phyloP scores from a whole-genome alignment of 2,888 invertebrate genomes.

The Polymixis flavicincta region DNA sequence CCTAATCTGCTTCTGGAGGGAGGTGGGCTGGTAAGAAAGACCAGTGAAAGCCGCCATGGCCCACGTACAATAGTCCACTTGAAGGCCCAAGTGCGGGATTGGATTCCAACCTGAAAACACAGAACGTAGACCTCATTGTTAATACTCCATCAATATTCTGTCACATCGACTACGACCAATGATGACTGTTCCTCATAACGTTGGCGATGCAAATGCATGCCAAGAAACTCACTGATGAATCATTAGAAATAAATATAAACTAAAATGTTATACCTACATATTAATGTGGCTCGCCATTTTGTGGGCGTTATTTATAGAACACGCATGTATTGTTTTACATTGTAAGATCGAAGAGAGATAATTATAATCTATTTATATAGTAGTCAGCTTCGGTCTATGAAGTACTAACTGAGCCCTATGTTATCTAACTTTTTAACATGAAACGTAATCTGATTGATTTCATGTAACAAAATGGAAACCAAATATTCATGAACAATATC shows the following conservation, averaged over 20 bases:
- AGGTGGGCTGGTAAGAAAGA: background rate
- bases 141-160: slow-evolving; percentile 1
- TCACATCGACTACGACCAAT: slow-evolving; percentile 6
- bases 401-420: background rate
- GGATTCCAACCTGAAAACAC: background rate
- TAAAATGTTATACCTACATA: slow-evolving; percentile 43
- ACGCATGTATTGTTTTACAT: slow-evolving; percentile 53
- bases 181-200: slow-evolving; percentile 45
- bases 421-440: no score
- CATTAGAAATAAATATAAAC: slow-evolving; percentile 55
- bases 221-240: slow-evolving; percentile 52
- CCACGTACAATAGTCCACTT: background rate
- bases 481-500: background rate
- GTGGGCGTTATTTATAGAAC: slow-evolving; percentile 45
- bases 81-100: no score
- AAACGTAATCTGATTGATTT: background rate
- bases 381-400: background rate
- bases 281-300: slow-evolving; percentile 35
- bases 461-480: background rate
- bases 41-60: no score
- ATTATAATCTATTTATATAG: background rate
- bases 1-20: background rate
- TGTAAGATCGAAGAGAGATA: background rate
- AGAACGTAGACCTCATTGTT: background rate
- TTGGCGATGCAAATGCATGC: slow-evolving; percentile 33